phyloP scores from a whole-genome alignment of 2,888 invertebrate species.

The Apantesis nais region DNA sequence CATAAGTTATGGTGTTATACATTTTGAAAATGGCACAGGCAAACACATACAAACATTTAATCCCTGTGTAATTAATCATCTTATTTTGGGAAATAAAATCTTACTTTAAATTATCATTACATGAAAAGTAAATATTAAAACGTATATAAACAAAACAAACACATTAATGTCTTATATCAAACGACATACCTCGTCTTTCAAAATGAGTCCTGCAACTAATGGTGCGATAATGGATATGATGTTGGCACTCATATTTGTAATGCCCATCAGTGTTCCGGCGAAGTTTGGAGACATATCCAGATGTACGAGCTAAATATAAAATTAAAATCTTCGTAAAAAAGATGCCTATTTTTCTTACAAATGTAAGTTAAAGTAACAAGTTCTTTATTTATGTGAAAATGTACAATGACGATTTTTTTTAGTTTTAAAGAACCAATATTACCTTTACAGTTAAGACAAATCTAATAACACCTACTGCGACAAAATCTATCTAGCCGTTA shows the following conservation, averaged over 20 bases:
- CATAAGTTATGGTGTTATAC: neutral
- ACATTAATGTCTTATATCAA: neutral
- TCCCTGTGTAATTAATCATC: too few relatives aligned
- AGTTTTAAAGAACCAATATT: too few relatives aligned
- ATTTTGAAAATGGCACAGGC: neutral
- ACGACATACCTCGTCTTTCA: slow-evolving; percentile 77
- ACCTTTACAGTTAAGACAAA: too few relatives aligned
- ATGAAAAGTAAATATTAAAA: too few relatives aligned
- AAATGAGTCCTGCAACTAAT: slow-evolving; percentile 88
- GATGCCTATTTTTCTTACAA: neutral
- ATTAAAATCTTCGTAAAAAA: neutral
- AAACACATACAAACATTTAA: neutral
- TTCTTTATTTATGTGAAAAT: too few relatives aligned
- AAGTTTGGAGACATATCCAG: slow-evolving; percentile 94
- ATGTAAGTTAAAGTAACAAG: neutral
- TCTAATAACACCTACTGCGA: too few relatives aligned
- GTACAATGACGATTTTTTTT: too few relatives aligned
- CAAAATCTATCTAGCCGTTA: too few relatives aligned
- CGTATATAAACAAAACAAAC: neutral
- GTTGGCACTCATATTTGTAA: slow-evolving; percentile 91
- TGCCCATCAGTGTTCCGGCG: slow-evolving; percentile 92
- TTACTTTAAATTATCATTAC: too few relatives aligned
- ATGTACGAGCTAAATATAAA: slow-evolving; percentile 85
- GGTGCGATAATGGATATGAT: slow-evolving; percentile 92
- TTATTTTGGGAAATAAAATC: neutral